Evolutionary conservation across 1,140 invertebrate genomes (phyloP).

Genomic region (Bombus soroeensis): DNA sequence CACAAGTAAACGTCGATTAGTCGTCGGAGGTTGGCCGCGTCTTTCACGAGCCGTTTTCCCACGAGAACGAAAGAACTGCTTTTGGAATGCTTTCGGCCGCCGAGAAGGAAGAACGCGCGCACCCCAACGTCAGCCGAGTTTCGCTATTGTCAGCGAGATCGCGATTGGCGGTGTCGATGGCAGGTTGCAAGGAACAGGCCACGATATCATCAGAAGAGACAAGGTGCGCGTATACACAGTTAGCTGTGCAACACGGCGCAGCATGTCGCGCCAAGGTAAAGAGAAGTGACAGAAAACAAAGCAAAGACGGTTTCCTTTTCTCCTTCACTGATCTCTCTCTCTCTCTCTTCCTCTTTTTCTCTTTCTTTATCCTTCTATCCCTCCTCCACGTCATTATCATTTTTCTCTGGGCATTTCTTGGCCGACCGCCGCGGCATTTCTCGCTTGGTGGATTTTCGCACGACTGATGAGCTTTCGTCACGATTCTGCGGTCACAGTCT

Average conservation of each 20-base stretch:
- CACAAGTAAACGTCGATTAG: background rate
- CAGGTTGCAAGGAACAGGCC: background rate
- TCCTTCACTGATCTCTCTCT: background rate
- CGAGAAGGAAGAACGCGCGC: constrained; percentile 59
- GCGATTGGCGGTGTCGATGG: constrained; percentile 27
- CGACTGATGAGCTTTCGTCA: constrained; percentile 78
- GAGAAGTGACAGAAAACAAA: constrained; percentile 56
- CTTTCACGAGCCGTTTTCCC: constrained; percentile 33
- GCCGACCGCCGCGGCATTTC: constrained; percentile 42
- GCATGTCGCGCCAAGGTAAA: background rate
- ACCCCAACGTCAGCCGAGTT: constrained; percentile 38
- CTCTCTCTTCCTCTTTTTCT: background rate
- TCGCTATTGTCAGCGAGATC: constrained; percentile 67
- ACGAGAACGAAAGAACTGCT: constrained; percentile 60
- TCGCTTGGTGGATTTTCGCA: constrained; percentile 74
- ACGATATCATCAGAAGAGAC: constrained; percentile 16
- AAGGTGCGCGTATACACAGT: constrained; percentile 9
- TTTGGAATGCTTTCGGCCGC: constrained; percentile 59
- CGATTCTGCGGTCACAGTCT: constrained; percentile 72
- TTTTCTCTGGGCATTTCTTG: constrained; percentile 39
- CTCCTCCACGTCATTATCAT: constrained; percentile 39
- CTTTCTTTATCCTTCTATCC: background rate
- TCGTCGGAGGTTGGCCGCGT: constrained; percentile 1
- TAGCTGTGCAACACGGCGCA: background rate
- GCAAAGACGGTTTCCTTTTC: constrained; percentile 54